Evolutionary conservation across 2,113 vertebrate genomes (phyloP).

Genomic region (Catharus minimus): DNA sequence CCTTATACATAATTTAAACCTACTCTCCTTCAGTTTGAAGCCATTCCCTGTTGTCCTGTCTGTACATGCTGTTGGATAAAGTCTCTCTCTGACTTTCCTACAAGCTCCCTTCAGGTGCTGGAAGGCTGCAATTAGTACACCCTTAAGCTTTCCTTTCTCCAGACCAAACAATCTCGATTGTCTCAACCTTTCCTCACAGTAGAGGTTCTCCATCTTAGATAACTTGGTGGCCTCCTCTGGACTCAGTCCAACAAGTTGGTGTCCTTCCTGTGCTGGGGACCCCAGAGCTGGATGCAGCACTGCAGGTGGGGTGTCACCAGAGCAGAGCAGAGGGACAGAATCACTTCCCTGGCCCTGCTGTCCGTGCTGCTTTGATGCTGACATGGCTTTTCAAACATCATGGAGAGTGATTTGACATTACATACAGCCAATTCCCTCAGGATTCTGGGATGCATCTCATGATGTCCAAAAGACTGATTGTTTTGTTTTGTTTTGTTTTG

Average conservation of each 20-base stretch:
- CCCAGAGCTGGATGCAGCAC: not conserved
- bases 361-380: rapidly evolving
- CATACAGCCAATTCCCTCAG: not conserved
- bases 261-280: not conserved
- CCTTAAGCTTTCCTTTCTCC: not conserved
- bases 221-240: not conserved
- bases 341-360: rapidly evolving
- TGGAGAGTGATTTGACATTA: not conserved
- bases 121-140: not conserved
- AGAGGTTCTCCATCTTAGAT: not conserved
- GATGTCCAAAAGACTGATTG: rapidly evolving
- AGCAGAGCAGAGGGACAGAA: not conserved
- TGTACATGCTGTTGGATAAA: not conserved
- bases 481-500: no score
- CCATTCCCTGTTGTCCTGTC: not conserved
- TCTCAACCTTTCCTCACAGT: not conserved
- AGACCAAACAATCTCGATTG: not conserved
- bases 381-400: not conserved
- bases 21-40: not conserved
- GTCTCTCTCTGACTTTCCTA: not conserved
- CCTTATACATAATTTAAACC: not conserved
- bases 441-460: rapidly evolving
- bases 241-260: rapidly evolving
- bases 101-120: not conserved
- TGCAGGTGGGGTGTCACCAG: not conserved